Evolutionary conservation across 2,888 invertebrate species (phyloP).

Genomic region (Stenodera caucasica): DNA sequence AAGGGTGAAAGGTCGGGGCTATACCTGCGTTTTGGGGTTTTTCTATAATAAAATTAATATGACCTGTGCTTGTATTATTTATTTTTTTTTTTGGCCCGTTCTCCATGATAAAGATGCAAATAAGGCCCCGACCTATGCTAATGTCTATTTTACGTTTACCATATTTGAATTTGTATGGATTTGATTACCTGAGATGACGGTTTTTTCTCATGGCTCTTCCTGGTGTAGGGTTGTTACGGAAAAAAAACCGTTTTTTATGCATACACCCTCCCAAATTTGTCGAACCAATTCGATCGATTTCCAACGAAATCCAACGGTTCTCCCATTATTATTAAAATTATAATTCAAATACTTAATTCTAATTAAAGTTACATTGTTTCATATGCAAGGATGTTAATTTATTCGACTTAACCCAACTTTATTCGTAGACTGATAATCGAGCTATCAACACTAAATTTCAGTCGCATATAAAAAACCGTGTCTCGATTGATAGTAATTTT

Average conservation of each 20-base stretch:
- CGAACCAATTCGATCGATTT: constrained; percentile 14
- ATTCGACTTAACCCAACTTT: constrained; percentile 46
- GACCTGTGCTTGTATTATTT: constrained; percentile 39
- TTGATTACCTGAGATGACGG: constrained; percentile 42
- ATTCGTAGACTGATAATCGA: constrained; percentile 51
- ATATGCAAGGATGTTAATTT: constrained; percentile 39
- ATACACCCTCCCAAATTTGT: not conserved
- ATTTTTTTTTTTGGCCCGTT: too few species aligned
- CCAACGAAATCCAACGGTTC: constrained; percentile 29
- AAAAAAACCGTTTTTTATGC: constrained; percentile 38
- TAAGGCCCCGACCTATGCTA: constrained; percentile 49
- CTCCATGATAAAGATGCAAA: too few species aligned
- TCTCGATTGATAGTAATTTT: not conserved
- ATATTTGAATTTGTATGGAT: constrained; percentile 50
- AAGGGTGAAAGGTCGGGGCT: constrained; percentile 6
- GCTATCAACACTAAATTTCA: too few species aligned
- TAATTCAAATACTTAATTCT: constrained; percentile 42
- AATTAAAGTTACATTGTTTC: constrained; percentile 34
- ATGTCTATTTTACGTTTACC: constrained; percentile 50
- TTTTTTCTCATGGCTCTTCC: constrained; percentile 48
- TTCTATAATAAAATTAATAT: constrained; percentile 50
- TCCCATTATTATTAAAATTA: too few species aligned
- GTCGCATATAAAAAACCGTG: too few species aligned
- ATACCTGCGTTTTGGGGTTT: constrained; percentile 8
- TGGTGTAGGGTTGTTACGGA: constrained; percentile 33